Base-by-base conservation (phyloP, 2,888 invertebrate genomes). In the Drosophila koepferae region DNA sequence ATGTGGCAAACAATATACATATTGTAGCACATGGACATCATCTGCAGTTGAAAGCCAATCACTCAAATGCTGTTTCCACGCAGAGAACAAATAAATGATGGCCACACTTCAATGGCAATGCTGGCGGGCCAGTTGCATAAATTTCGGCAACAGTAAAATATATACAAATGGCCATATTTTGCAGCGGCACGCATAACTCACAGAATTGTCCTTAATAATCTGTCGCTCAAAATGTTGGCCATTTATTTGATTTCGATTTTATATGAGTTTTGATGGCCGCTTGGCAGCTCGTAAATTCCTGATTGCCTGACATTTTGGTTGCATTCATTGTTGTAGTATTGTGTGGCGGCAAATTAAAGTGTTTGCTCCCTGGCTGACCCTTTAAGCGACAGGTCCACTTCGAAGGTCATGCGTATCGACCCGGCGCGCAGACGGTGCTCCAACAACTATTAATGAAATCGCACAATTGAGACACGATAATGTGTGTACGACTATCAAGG, bases 401-500 rank as follows among this genome's bases (percentile, higher is more conserved):
- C 5, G 41, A 84, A 87, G 86, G 83, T 88, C 89, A 83, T 61
- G 46, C 43, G 18, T 31, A 66, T 77, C 62, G 89, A 67, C 59
- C 71, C 49, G 65, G 51, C 67, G 65, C 54, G 67, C 80, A 83
- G 86, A 71, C 74, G 53, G 38, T 34, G 48, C 58, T 68, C 53
- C 66, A 65, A 80, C 75, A 65, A 83, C 75, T 83, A 71, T 73
- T 78, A 83, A 77, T 74, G 81, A 60, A 58, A 74, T 73, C 81
- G 48, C 58, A 51, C 85, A 63, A 89, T 89, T 77, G 80, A 87
- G 89, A 84, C 87, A 73, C 76, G 73, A 89, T 85, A 86, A 85
- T 85, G 84, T 69, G 87, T 58, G 70, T 77, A 9, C 51, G 51
- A 34, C 34, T 20, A 86, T 68, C 76, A 66, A 61, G 56, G 55